Evolutionary conservation across 2,113 vertebrate species (phyloP), one percentile per base, ranked within the genome.

Genomic region (Heliornis fulica): DNA sequence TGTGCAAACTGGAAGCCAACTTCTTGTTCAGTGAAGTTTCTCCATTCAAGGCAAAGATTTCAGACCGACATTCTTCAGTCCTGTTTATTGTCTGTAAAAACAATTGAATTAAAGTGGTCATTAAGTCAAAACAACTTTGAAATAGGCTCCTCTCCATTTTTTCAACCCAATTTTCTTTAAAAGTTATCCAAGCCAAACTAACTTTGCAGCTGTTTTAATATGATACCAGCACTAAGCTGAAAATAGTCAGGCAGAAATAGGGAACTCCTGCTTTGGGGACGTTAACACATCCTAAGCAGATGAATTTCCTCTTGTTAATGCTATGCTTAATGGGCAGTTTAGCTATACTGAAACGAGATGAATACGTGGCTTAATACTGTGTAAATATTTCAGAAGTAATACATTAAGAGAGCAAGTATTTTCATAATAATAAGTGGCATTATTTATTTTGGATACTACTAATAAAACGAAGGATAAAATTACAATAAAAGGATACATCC

Each of bases 1-100:
- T 98, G 98, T 99, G 98, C 99, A 98, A 99, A 99, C 98, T 98
- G 98, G 98, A 99, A 99, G 98, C 98, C 98, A 98, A 98, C 98
- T 98, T 98, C 98, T 98, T 98, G 98, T 98, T 99, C 98, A 98
- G 97, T 98, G 98, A 99, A 98, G 98, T 98, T 98, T 98, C 98
- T 98, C 98, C 98, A 98, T 98, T 99, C 98, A 99, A 99, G 99
- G 98, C 98, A 98, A 99, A 98, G 98, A 98, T 99, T 98, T 99
- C 98, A 98, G 98, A 98, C 94, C 96, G 97, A 98, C 98, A 98
- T 98, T 99, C 98, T 98, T 98, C 98, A 98, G 98, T 98, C 98
- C 98, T 97, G 97, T 97, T 98, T 97, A 98, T 98, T 99, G 99
- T 99, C 99, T 99, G 98, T 89, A 97, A 97, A 98, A 97, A 97